Evolutionary conservation across 2,888 invertebrate species (phyloP).

Genomic region (Tetramorium bicarinatum): DNA sequence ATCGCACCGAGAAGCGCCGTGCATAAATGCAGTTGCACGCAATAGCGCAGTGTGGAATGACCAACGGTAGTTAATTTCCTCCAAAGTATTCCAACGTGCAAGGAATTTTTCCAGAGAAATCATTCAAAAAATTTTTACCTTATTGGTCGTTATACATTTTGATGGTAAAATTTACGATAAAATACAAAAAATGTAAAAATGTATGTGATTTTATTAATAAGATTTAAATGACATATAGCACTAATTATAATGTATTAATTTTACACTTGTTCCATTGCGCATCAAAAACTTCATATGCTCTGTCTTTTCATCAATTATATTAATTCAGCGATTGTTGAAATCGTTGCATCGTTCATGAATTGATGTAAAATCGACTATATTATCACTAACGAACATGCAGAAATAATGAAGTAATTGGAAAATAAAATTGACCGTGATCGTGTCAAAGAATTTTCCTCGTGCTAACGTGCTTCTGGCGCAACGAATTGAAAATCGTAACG

Average conservation of each 20-base stretch:
- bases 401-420: background rate
- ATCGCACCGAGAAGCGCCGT: constrained; percentile 22
- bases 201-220: background rate
- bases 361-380: background rate
- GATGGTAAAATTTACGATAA: background rate
- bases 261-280: background rate
- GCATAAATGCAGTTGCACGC: constrained; percentile 16
- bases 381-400: background rate
- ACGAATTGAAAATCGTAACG: constrained; percentile 37
- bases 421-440: background rate
- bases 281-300: background rate
- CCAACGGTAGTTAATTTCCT: constrained; percentile 44
- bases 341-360: background rate
- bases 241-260: background rate
- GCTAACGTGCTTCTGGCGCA: background rate
- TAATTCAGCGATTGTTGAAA: background rate
- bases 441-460: background rate
- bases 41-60: background rate
- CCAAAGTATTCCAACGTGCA: background rate
- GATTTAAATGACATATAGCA: background rate
- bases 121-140: background rate
- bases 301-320: background rate
- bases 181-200: background rate
- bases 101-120: background rate
- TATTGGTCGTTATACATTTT: background rate